A percentile compares a stretch with the other conserved stretches of the same genome.
phyloP scores from a whole-genome alignment of 2,888 invertebrate species.

The Xestia xanthographa region DNA sequence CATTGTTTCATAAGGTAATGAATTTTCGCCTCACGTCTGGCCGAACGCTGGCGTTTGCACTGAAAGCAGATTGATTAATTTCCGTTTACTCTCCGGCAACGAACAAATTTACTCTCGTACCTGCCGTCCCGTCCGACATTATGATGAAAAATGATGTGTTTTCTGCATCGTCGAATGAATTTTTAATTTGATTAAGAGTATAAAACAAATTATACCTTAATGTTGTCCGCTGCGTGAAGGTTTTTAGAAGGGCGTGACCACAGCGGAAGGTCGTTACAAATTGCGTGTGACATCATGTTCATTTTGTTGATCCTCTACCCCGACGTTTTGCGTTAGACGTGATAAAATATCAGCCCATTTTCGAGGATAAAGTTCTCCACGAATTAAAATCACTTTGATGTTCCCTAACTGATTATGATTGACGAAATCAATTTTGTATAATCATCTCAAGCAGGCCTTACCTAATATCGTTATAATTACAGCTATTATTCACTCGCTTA shows the following conservation, averaged over 20 bases:
- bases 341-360: constrained; percentile 30
- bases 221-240: constrained; percentile 59
- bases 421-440: constrained; percentile 59
- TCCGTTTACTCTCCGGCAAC: constrained; percentile 75
- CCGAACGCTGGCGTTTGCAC: constrained; percentile 68
- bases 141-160: constrained; percentile 66
- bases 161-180: constrained; percentile 54
- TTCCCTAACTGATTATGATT: constrained; percentile 61
- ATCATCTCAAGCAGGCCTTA: constrained; percentile 50
- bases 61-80: constrained; percentile 80
- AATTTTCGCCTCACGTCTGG: constrained; percentile 62
- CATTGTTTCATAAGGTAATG: constrained; percentile 57
- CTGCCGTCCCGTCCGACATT: constrained; percentile 56
- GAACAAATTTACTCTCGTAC: constrained; percentile 68
- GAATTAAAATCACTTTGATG: constrained; percentile 37
- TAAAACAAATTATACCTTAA: constrained; percentile 54
- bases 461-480: constrained; percentile 68
- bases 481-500: constrained; percentile 50
- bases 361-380: constrained; percentile 24
- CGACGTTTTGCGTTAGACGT: constrained; percentile 29
- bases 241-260: constrained; percentile 64
- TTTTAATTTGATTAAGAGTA: constrained; percentile 56
- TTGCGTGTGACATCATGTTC: constrained; percentile 60
- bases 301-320: constrained; percentile 55
- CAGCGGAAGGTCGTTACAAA: constrained; percentile 59